Conservation (phyloP, 2,797 vertebrate genomes). For the Etheostoma perlongum region DNA sequence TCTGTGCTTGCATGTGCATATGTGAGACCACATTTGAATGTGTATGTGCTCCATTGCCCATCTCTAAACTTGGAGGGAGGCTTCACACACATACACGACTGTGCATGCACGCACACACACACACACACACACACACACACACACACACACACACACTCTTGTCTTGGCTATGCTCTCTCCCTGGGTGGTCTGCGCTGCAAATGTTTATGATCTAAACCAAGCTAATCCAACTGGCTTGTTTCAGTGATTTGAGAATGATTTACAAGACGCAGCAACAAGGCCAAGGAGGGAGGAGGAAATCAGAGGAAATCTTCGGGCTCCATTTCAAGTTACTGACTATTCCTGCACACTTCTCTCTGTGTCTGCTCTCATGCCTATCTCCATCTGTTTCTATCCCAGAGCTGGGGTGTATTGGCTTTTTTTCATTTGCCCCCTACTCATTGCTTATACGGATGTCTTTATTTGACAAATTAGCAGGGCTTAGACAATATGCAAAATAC, state of each 20-base stretch:
- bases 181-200: constrained; percentile 88
- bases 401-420: constrained; percentile 20
- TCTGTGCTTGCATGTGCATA: background rate
- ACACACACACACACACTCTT: constrained; percentile 34
- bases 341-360: constrained; percentile 64
- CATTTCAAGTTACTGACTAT: constrained; percentile 68
- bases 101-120: background rate
- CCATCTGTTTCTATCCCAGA: constrained; percentile 57
- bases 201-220: constrained; percentile 91
- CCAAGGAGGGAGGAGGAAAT: constrained; percentile 80
- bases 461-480: constrained; percentile 67
- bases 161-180: constrained; percentile 68
- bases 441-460: constrained; percentile 51
- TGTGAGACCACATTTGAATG: constrained; percentile 48
- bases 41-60: constrained; percentile 60
- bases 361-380: constrained; percentile 59
- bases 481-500: constrained; percentile 55
- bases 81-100: constrained; percentile 36
- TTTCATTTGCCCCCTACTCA: constrained; percentile 34
- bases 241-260: constrained; percentile 90
- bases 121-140: constrained; percentile 15
- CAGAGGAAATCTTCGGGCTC: constrained; percentile 72
- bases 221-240: constrained; percentile 91
- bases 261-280: constrained; percentile 83
- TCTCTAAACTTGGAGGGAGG: constrained; percentile 65